A percentile compares a stretch with the other conserved stretches of the same genome.
Evolutionary conservation across 2,797 vertebrate species (phyloP).

Genomic region (Percopsis omiscomaycus): DNA sequence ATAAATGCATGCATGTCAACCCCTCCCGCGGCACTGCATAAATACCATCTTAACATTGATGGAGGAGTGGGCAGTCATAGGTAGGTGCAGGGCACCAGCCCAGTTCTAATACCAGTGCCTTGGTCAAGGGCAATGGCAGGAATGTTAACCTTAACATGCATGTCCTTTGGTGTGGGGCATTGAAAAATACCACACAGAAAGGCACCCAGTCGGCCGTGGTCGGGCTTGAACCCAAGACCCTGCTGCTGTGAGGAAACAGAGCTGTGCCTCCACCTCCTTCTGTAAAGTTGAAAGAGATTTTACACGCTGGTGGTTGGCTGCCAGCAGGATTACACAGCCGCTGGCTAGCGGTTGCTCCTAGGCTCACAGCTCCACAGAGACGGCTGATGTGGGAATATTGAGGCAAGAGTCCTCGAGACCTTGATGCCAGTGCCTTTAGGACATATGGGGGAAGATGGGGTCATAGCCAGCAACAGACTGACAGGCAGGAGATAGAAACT

Average conservation of each 20-base stretch:
- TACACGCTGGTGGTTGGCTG: conserved; percentile 35
- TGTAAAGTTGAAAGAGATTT: conserved; percentile 44
- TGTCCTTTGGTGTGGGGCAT: neutral
- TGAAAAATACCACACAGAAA: too few relatives aligned
- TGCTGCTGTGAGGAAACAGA: too few relatives aligned
- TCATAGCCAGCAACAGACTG: conserved; percentile 61
- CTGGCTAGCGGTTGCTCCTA: conserved; percentile 36
- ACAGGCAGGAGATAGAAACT: conserved; percentile 46
- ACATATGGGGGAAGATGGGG: conserved; percentile 60
- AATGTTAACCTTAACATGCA: conserved; percentile 7
- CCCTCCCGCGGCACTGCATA: too few relatives aligned
- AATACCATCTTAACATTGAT: too few relatives aligned
- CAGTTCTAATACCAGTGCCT: too few relatives aligned
- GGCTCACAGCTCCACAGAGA: conserved; percentile 53
- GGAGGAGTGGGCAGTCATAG: too few relatives aligned
- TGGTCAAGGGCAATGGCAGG: too few relatives aligned
- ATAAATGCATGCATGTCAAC: conserved; percentile 15
- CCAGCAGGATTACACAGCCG: conserved; percentile 51
- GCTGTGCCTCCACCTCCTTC: neutral
- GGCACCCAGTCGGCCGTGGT: too few relatives aligned
- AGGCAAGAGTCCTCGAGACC: conserved; percentile 50
- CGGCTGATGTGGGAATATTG: conserved; percentile 66
- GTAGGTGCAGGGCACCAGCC: too few relatives aligned
- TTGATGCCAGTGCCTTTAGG: conserved; percentile 63
- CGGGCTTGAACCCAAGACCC: too few relatives aligned